Base-by-base conservation (phyloP, 1,140 invertebrate species). In the Anoplolepis gracilipes region DNA sequence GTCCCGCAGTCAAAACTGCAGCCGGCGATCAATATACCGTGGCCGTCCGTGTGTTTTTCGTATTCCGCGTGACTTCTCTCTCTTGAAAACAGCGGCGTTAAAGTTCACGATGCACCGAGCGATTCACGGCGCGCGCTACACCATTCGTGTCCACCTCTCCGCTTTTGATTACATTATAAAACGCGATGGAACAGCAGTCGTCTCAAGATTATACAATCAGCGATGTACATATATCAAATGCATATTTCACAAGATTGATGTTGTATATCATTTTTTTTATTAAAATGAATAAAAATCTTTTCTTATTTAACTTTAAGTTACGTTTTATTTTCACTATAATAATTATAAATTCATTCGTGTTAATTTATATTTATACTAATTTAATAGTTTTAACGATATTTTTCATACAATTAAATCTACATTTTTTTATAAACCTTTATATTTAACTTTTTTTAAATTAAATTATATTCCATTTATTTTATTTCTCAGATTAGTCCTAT, bases 1-100 rank as follows among this genome's bases (percentile, higher is more conserved):
- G 36, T 72, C 53, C 67, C 72, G 72, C 73, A 53, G 73, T 64
- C 81, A 77, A 72, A 73, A 72, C 78, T 73, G 81, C 42, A 84
- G 25, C 72, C 70, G 72, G 0, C 79, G 81, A 84, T 84, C 81
- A 77, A 84, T 84, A 77, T 77, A 49, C 13, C 53, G 53, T 28
- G 65, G 78, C 49, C 11, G 1, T 70, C 65, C 65, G 78, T 30
- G 28, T 53, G 59, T 59, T 53, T 49, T 49, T 70, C 42, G 77
- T 49, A 33, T 57, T 70, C 33, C 64, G 46, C 64, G 64, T n/a
- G 33, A 70, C 61, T 67, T 61, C 16, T 49, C 46, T 49, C 46
- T 49, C 77, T 69, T 55, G 77, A 78, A 78, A 67, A 53, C 75
- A 39, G 1, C 3, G 19, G 39, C 22, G 49, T 25, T 36, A 36